Evolutionary conservation across 2,888 invertebrate species (phyloP).

Genomic region (Theretra japonica): DNA sequence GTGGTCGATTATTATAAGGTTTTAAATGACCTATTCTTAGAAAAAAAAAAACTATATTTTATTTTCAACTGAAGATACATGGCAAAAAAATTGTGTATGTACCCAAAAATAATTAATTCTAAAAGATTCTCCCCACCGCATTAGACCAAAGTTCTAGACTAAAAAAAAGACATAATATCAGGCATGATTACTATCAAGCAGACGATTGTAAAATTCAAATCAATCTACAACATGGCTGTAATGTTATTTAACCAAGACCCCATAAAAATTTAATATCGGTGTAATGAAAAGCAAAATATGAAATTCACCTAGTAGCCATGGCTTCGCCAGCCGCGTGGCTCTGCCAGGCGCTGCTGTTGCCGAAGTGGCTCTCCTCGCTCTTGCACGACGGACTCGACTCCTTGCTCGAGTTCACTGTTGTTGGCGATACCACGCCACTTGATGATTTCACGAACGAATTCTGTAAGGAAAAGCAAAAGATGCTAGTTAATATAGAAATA

Average conservation of each 20-base stretch:
- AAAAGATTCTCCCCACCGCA: no score
- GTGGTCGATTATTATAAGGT: not conserved
- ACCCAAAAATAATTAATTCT: no score
- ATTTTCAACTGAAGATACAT: no score
- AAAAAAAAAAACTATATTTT: no score
- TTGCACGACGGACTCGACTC: constrained; percentile 82
- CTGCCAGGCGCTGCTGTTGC: constrained; percentile 77
- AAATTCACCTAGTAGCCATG: constrained; percentile 76
- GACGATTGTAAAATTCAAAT: no score
- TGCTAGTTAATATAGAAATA: not conserved
- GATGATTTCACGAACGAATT: constrained; percentile 78
- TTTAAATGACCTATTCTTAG: no score
- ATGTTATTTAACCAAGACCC: no score
- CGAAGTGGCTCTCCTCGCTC: constrained; percentile 80
- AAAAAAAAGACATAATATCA: no score
- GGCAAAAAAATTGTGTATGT: no score
- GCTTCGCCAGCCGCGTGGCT: constrained; percentile 82
- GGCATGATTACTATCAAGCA: no score
- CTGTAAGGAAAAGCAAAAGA: constrained; percentile 48
- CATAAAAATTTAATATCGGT: not conserved
- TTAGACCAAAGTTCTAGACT: no score
- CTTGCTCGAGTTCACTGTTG: constrained; percentile 76
- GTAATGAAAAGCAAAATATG: not conserved
- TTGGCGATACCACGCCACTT: constrained; percentile 74
- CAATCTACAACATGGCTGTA: no score